Conservation (phyloP, 2,888 invertebrate species). For the Empis livida region DNA sequence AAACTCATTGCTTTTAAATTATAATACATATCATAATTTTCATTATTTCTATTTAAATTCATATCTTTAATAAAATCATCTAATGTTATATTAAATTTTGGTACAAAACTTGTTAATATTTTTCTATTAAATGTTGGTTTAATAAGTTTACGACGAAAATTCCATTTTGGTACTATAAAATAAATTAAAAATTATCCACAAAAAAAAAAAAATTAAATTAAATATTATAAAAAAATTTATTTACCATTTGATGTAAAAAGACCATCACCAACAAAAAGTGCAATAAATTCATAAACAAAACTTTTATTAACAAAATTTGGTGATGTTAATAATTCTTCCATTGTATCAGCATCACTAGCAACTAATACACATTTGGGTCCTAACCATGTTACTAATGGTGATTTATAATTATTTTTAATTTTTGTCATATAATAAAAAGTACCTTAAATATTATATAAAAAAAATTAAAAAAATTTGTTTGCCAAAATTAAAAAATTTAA, state of each 20-base stretch:
- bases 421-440: no score
- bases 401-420: conserved; percentile 15
- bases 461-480: no score
- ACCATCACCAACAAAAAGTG: conserved; percentile 27
- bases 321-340: conserved; percentile 29
- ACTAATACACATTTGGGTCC: conserved; percentile 28
- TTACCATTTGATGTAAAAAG: conserved; percentile 29
- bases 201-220: not conserved
- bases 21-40: not conserved
- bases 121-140: conserved; percentile 30
- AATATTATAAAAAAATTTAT: not conserved
- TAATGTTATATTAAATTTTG: conserved; percentile 27
- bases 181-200: not conserved
- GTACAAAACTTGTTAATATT: conserved; percentile 23
- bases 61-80: conserved; percentile 21
- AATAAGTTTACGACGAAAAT: conserved; percentile 30
- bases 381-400: conserved; percentile 30
- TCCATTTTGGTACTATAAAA: conserved; percentile 26
- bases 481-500: no score
- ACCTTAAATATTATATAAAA: no score
- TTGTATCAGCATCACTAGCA: conserved; percentile 26
- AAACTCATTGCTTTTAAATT: conserved; percentile 7
- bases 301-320: conserved; percentile 29
- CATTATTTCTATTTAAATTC: conserved; percentile 8
- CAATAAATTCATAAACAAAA: conserved; percentile 27